Evolutionary conservation across 2,888 invertebrate species (phyloP).

Genomic region (Hermaeophaga mercurialis): DNA sequence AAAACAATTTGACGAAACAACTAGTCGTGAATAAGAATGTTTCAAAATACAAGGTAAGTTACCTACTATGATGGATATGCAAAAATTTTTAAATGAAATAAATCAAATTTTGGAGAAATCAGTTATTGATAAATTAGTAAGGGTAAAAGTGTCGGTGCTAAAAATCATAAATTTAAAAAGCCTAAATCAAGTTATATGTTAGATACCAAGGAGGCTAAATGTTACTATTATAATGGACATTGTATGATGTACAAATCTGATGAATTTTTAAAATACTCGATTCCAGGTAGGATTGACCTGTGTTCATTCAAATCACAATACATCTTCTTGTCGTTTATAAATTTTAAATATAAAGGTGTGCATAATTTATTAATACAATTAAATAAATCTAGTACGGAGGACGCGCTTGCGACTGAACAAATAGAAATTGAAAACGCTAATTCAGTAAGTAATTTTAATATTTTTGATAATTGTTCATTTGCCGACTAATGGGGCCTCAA

Average conservation of each 20-base stretch:
- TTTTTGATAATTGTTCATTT: too few species aligned
- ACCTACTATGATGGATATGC: background rate
- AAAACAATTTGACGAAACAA: constrained; percentile 22
- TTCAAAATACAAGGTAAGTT: background rate
- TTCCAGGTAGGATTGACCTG: background rate
- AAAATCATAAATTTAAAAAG: background rate
- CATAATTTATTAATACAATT: too few species aligned
- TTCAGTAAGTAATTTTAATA: too few species aligned
- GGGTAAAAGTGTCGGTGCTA: background rate
- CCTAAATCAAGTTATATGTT: too few species aligned
- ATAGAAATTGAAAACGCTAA: too few species aligned
- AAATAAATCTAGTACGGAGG: background rate
- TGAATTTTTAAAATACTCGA: too few species aligned
- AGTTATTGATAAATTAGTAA: background rate
- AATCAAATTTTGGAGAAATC: too few species aligned
- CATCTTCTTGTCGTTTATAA: too few species aligned
- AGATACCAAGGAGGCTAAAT: background rate
- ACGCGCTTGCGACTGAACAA: too few species aligned
- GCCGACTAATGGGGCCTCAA: too few species aligned
- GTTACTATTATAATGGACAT: background rate
- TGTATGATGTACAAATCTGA: background rate
- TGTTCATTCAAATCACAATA: too few species aligned
- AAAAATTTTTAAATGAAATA: background rate
- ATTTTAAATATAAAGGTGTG: too few species aligned
- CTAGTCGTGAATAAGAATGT: constrained; percentile 21